Percentiles rank a stretch among this genome's conserved stretches.
Conservation (phyloP, 2,113 vertebrate species). For the Pterocles burchelli region DNA sequence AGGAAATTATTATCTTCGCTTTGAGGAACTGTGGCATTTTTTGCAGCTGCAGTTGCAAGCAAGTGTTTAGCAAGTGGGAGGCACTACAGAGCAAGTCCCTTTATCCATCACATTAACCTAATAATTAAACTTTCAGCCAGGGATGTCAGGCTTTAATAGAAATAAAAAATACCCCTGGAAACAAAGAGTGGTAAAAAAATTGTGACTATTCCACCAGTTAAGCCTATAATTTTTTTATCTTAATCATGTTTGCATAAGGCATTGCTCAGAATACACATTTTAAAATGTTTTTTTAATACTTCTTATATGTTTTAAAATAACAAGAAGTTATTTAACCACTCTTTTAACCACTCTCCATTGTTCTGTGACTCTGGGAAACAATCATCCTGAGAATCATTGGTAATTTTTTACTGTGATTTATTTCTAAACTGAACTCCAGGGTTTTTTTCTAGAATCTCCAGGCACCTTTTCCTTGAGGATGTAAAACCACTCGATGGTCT, state of each 20-base stretch:
- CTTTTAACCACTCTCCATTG: slow-evolving; percentile 37
- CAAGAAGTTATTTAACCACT: slow-evolving; percentile 46
- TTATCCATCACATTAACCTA: slow-evolving; percentile 80
- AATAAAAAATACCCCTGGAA: slow-evolving; percentile 25
- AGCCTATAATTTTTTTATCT: slow-evolving; percentile 81
- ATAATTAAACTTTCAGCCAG: slow-evolving; percentile 86
- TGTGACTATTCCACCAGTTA: slow-evolving; percentile 73
- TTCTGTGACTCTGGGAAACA: slow-evolving; percentile 3
- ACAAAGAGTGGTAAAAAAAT: slow-evolving; percentile 77
- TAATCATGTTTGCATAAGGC: slow-evolving; percentile 79
- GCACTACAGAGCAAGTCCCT: slow-evolving; percentile 70
- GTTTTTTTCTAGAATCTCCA: background rate
- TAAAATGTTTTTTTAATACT: background rate
- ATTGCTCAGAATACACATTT: slow-evolving; percentile 41
- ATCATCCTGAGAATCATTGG: background rate
- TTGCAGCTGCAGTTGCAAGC: slow-evolving; percentile 80
- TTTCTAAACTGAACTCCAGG: background rate
- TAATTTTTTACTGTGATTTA: background rate
- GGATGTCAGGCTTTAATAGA: slow-evolving; percentile 73
- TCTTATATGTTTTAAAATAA: slow-evolving; percentile 58
- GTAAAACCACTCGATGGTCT: background rate
- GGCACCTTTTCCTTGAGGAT: background rate
- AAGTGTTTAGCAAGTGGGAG: slow-evolving; percentile 82
- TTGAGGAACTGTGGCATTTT: slow-evolving; percentile 34
- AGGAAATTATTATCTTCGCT: slow-evolving; percentile 40